Evolutionary conservation across 1,140 invertebrate genomes (phyloP), one percentile per base, ranked within the genome.

Genomic region (Acromyrmex heyeri): DNA sequence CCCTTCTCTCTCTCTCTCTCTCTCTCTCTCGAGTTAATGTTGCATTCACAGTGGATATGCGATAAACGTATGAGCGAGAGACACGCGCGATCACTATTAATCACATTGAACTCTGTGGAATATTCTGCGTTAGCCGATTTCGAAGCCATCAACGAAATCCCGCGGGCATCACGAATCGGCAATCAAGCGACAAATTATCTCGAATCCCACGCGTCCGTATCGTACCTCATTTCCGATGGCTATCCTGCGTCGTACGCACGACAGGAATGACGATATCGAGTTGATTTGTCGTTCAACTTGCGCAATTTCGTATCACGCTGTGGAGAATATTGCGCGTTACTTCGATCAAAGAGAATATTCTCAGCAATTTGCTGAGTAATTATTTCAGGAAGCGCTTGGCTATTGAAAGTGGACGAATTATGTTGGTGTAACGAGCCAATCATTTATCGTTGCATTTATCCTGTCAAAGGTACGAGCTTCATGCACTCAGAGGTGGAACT

Each of bases 131-230:
- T 61, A 55, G 55, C 27, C 50, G 79, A 70, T 87, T 88, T 77
- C 88, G 67, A 69, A 24, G 62, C 69, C 88, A 61, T 55, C 77
- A 48, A 64, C 85, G 79, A 90, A 88, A 87, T 88, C 91, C 91
- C 88, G 78, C 70, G 87, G 90, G 90, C 85, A 67, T 87, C 79
- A 77, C 88, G 92, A 91, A 87, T 91, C 87, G 86, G 72, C 88
- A 88, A 85, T 86, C 91, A 91, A 91, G 87, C 91, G 92, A 92
- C 90, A 93, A 93, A 92, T 92, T 92, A 92, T 91, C 92, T 86
- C 50, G 48, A 59, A 59, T 83, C 85, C 85, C 78, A 50, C 75
- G 82, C 21, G 44, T 50, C 27, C 69, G 48, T 61, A 75, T 89
- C 76, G 85, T 86, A 86, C 62, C 59, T 79, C 76, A 86, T 55